A percentile compares a stretch with the other conserved stretches of the same genome.
phyloP scores from a whole-genome alignment of 2,797 vertebrate species.

The Margarornis squamiger region DNA sequence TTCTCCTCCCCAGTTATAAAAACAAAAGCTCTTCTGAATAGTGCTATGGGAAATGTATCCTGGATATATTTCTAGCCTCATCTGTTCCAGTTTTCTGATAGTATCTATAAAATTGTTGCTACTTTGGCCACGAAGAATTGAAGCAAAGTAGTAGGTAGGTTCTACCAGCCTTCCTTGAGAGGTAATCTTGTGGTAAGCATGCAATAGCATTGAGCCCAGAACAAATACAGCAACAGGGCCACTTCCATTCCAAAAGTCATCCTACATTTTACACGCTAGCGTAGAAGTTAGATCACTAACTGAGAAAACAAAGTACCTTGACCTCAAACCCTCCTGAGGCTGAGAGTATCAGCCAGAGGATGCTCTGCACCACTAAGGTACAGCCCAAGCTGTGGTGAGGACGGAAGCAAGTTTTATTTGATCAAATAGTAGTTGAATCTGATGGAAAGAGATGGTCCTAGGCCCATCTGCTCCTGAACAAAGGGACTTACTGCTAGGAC shows the following conservation, averaged over 20 bases:
- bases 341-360: background rate
- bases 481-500: background rate
- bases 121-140: background rate
- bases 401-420: background rate
- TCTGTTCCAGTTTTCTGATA: background rate
- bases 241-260: background rate
- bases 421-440: background rate
- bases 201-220: background rate
- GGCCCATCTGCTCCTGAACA: background rate
- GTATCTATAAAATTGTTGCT: background rate
- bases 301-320: background rate
- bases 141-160: background rate
- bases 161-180: background rate
- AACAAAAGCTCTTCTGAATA: background rate
- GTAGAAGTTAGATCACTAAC: background rate
- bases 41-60: background rate
- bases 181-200: background rate
- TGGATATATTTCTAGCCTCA: background rate
- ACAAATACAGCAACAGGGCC: background rate
- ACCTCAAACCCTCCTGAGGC: background rate
- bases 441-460: background rate
- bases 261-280: background rate
- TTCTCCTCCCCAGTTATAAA: background rate
- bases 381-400: rapidly evolving
- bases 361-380: background rate